Base-by-base conservation (phyloP, 2,888 invertebrate genomes). In the Phortica magna region DNA sequence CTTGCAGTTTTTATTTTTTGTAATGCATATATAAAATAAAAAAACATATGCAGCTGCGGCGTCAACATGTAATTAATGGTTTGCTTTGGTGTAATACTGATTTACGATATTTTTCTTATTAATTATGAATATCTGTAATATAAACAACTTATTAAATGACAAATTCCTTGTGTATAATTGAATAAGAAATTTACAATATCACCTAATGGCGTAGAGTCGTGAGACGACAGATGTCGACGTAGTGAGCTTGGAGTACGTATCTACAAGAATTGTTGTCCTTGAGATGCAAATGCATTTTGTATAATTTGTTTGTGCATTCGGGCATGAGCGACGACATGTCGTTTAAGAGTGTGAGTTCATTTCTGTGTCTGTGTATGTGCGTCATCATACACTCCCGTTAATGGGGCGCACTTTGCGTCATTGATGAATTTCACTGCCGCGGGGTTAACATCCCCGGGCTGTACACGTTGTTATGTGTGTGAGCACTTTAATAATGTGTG, bases 241-340 rank as follows among this genome's bases (percentile, higher is more conserved):
- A 10, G 17, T 61, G 19, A 61, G 61, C 19, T n/a, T 61, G 7
- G 61, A 61, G 61, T 22, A 61, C 61, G 59, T 31, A 2, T 12
- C 59, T 59, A 19, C 42, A 39, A 59, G 39, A 42, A 17, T 14
- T 10, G 19, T 61, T 61, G 61, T 64, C 64, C 64, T 72, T 77
- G 65, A 81, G 74, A 77, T 80, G 79, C 75, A 84, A 87, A 87
- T 87, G 83, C 88, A 83, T 83, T 87, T 86, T 81, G 79, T 83
- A 86, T 86, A 87, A 86, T 86, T 86, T 86, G 88, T 81, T 83
- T 80, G 88, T 84, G 86, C 88, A 76, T 77, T 79, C 84, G 81
- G 83, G 81, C 86, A 79, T 84, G 79, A 74, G 71, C 64, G 82
- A 80, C 79, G 78, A 81, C 80, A 78, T 78, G 22, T 48, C 48